Evolutionary conservation across 53 echinoderm and acorn worm species (phyloP), one percentile per base, ranked within the genome.

Genomic region (Antedon mediterranea): DNA sequence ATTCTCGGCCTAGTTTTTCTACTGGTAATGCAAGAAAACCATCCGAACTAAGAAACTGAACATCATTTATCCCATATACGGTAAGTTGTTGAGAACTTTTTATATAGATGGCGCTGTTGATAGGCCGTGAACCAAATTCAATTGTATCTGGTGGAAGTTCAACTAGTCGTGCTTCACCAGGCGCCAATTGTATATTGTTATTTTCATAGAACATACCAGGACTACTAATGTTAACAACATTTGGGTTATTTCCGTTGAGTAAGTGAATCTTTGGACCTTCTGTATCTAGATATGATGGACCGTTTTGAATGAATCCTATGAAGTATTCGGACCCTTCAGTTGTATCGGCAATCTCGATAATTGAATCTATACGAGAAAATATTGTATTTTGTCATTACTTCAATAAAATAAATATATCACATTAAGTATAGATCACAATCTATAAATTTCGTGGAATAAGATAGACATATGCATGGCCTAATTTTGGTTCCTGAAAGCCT

Each of bases 31-130:
- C 85, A 23, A 37, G 85, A 71, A 57, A 85, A 0, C 85, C 81
- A 85, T 85, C 85, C 3, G 85, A 81, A n/a, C 72, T 73, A 26
- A 77, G 43, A 20, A 76, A 34, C 30, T 80, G 76, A 8, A 77
- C 85, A 81, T 85, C 85, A 33, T 85, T 85, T 43, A 85, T 76
- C 3, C 85, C 85, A 43, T 77, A 81, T 13, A 85, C 81, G 4
- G 74, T 72, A 34, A 85, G 71, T 23, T 80, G 43, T 14, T 74
- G 72, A 29, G 81, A 81, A 13, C 81, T 76, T 5, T 9, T 34
- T 31, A 85, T 81, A 72, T 73, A 73, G 30, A 85, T 34, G n/a
- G 81, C 85, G 57, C 57, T 57, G 57, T 57, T 57, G 57, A 57
- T 57, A 8, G 57, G 57, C 23, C 57, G 9, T 23, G 57, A 57